phyloP scores from a whole-genome alignment of 2,888 invertebrate genomes.

The Sussaba pulchella region DNA sequence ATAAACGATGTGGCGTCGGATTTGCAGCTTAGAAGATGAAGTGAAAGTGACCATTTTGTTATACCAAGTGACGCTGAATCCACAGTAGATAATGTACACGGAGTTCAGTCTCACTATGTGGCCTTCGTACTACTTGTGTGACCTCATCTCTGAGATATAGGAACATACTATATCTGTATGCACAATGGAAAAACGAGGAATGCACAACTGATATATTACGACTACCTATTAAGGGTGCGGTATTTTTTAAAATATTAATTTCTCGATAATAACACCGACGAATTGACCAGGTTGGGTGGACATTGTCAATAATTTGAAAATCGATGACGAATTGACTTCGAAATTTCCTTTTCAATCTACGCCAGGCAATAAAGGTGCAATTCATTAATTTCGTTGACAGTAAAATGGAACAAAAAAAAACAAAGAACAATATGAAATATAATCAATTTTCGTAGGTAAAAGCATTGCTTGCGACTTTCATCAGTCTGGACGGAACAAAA shows the following conservation, averaged over 20 bases:
- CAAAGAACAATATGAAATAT: too few relatives aligned
- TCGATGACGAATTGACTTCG: too few relatives aligned
- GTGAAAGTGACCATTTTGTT: conserved; percentile 15
- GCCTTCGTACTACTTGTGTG: neutral
- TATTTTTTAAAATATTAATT: neutral
- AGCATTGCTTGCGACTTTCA: too few relatives aligned
- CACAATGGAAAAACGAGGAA: neutral
- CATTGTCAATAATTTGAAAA: too few relatives aligned
- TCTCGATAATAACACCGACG: neutral
- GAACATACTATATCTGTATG: neutral
- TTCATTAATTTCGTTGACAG: too few relatives aligned
- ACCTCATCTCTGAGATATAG: neutral
- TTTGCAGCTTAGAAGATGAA: neutral
- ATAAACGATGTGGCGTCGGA: conserved; percentile 9
- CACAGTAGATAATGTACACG: neutral
- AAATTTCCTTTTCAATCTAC: too few relatives aligned
- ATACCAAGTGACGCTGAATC: neutral
- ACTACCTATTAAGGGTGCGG: neutral
- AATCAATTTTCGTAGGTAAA: too few relatives aligned
- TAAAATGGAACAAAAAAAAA: too few relatives aligned
- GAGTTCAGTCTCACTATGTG: neutral
- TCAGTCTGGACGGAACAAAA: too few relatives aligned
- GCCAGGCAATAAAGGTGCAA: too few relatives aligned
- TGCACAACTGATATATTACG: neutral
- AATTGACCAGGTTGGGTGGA: too few relatives aligned